Evolutionary conservation across 2,797 vertebrate species (phyloP).

Genomic region (Onychomys torridus): DNA sequence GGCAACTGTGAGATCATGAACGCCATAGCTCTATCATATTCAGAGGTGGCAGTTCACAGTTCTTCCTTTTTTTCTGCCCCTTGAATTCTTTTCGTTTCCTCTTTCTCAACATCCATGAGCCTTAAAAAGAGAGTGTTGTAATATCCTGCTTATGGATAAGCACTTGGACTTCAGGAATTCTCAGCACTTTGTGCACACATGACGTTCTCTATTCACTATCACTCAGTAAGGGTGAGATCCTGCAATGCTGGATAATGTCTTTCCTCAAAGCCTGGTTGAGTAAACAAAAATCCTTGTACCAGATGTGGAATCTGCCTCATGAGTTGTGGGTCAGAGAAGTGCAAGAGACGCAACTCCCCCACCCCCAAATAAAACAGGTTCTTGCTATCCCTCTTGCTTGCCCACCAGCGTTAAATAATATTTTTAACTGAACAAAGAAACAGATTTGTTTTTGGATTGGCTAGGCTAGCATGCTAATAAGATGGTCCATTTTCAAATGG

Average conservation of each 20-base stretch:
- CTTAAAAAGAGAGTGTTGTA: neutral
- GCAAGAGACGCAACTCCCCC: neutral
- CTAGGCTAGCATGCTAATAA: slow-evolving; percentile 34
- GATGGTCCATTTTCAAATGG: slow-evolving; percentile 69
- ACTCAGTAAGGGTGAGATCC: neutral
- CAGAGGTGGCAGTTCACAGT: neutral
- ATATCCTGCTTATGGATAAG: neutral
- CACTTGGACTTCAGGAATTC: too few relatives aligned
- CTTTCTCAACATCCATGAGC: neutral
- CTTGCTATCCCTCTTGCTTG: neutral
- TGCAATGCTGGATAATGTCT: neutral
- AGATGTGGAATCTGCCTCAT: neutral
- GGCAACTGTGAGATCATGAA: neutral
- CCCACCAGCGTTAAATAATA: neutral
- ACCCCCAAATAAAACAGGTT: neutral
- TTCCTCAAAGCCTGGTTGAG: neutral
- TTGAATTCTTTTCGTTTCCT: neutral
- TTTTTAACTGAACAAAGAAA: slow-evolving; percentile 70
- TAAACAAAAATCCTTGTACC: neutral
- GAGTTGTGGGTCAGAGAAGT: neutral
- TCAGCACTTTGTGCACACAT: neutral
- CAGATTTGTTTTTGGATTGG: slow-evolving; percentile 54
- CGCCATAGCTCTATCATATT: neutral
- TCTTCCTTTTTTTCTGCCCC: neutral
- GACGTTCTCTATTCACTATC: neutral